Conservation (phyloP, 2,797 vertebrate genomes). For the Echiichthys vipera region DNA sequence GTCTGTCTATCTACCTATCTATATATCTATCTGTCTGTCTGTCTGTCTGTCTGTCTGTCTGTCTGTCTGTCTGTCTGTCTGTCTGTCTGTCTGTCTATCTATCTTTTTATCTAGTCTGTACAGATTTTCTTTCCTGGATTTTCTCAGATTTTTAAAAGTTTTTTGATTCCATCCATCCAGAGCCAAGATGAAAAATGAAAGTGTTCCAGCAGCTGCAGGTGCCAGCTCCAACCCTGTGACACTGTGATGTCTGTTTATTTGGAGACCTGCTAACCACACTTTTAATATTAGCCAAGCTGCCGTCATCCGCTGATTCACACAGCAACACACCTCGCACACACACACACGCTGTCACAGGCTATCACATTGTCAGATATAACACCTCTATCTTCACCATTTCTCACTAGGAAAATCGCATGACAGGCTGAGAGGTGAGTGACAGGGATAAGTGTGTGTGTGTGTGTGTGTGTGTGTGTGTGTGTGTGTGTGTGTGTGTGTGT, state of each 20-base stretch:
- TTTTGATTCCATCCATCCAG: conserved; percentile 30
- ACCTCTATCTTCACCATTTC: conserved; percentile 73
- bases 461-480: background rate
- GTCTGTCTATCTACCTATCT: background rate
- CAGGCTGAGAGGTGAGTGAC: conserved; percentile 48
- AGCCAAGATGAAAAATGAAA: conserved; percentile 43
- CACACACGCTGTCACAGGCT: conserved; percentile 28
- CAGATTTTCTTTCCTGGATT: conserved; percentile 15
- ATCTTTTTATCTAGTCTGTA: too few relatives aligned
- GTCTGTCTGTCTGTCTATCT: background rate
- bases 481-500: background rate
- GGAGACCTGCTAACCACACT: conserved; percentile 70
- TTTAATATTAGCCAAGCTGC: conserved; percentile 70
- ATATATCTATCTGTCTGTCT: background rate
- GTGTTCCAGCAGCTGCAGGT: conserved; percentile 44
- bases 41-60: too few relatives aligned
- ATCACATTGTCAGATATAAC: conserved; percentile 62
- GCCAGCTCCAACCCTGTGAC: conserved; percentile 52
- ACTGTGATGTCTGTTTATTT: conserved; percentile 74
- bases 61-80: background rate
- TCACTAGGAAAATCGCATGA: conserved; percentile 51
- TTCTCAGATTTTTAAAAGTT: conserved; percentile 49
- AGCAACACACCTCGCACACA: conserved; percentile 26
- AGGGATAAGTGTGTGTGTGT: background rate
- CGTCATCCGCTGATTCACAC: conserved; percentile 66